Base-by-base conservation (phyloP, 2,888 invertebrate species). In the Polymixis flavicincta region DNA sequence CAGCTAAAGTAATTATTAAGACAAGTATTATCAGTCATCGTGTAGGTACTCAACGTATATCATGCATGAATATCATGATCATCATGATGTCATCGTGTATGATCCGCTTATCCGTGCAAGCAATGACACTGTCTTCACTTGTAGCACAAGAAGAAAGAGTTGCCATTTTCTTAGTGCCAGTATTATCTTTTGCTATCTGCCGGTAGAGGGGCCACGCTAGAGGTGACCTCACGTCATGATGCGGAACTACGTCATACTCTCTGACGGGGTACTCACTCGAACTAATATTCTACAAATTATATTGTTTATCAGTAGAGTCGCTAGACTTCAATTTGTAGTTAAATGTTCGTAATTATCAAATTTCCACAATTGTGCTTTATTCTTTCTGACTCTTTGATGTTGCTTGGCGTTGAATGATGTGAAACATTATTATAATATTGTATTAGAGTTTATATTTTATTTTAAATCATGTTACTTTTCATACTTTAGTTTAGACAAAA, bases 401-500 rank as follows among this genome's bases (percentile, higher is more conserved):
- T 94, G 96, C 95, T 96, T 96, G 93, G 91, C 95, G 94, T 95
- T 95, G 91, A 92, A 93, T 93, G 91, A 94, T 95, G 93, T 95
- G 90, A 93, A 94, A 96, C 93, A 94, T 95, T 95, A 89, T 92
- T 91, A 91, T 89, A 83, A 82, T 84, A 85, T 89, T 92, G 72
- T 85, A 92, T 91, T 93, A 94, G 92, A 94, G 92, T 93, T 93
- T 93, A 93, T 90, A 87, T 90, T 93, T 94, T 93, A 91, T 92
- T 93, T 93, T 92, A 91, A 93, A 93, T 92, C 92, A 90, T 93
- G 94, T 95, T 95, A 91, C 76, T 94, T 95, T 95, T 93, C 89
- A 91, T 92, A 90, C 85, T 93, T 95, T 95, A 95, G 93, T 95
- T 96, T 95, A 94, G 93, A 91, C 89, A 83, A 92, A 93, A 94